Evolutionary conservation across 1,140 invertebrate species (phyloP).

Genomic region (Drosophila pseudoananassae): DNA sequence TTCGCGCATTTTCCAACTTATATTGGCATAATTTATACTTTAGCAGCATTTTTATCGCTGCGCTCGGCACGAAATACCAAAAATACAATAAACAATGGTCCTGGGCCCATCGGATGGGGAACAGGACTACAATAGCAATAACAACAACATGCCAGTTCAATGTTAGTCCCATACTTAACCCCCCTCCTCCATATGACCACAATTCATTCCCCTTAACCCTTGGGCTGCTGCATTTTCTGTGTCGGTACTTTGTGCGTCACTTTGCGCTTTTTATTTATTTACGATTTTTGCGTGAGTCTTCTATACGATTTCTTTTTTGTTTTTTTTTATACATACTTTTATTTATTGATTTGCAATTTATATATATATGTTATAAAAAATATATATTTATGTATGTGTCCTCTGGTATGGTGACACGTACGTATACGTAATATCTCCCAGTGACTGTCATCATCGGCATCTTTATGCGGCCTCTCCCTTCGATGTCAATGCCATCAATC

Average conservation of each 20-base stretch:
- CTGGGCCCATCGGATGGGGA: constrained; percentile 7
- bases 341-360: constrained; percentile 65
- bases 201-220: constrained; percentile 2
- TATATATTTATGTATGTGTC: neutral
- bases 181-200: neutral
- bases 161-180: constrained; percentile 46
- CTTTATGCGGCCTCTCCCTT: constrained; percentile 10
- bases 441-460: constrained; percentile 27
- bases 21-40: constrained; percentile 81
- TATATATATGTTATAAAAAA: constrained; percentile 24
- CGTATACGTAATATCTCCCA: constrained; percentile 38
- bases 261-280: constrained; percentile 57
- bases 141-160: constrained; percentile 58
- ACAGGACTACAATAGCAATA: constrained; percentile 26
- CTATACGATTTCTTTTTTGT: constrained; percentile 17
- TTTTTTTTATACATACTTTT: constrained; percentile 3
- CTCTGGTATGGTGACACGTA: neutral
- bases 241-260: constrained; percentile 45
- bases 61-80: constrained; percentile 68
- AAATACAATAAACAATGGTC: constrained; percentile 74
- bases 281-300: constrained; percentile 59
- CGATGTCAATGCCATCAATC: constrained; percentile 67
- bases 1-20: constrained; percentile 61
- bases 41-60: constrained; percentile 81
- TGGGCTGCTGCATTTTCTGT: constrained; percentile 24